Evolutionary conservation across 2,797 vertebrate species (phyloP), one percentile per base, ranked within the genome.

Genomic region (Carcharodon carcharias): DNA sequence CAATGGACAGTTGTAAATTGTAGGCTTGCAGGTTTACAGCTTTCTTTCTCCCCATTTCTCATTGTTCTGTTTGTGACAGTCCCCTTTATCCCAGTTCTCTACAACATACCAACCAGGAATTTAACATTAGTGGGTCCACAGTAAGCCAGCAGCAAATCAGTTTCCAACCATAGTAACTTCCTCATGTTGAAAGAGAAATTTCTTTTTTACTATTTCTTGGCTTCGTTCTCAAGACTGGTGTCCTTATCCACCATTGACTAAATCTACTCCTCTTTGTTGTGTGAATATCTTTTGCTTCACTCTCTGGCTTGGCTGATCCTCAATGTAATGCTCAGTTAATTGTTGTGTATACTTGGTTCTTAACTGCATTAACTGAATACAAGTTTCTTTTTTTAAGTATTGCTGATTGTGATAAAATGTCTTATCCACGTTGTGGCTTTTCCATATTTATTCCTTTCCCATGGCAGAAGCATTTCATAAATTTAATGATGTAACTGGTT

Each of bases 181-280:
- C 21, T 40, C 56, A n/a, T 40, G n/a, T 40, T 63, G 21, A 93
- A 63, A 40, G 69, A 65, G 45, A 4, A 45, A 69, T 94, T 0
- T 54, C 96, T 96, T 96, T 96, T n/a, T 85, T 45, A 45, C 5
- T 85, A 92, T 95, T 28, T 7, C 0, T 96, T 96, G 96, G 65
- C 96, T 73, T 97, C 97, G 88, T 96, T 0, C 0, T n/a, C 63
- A 31, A 18, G 31, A 61, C 56, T 21, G 35, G 31, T 92, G 6
- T 63, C 31, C 35, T 92, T 63, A 16, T 18, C 31, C 35, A n/a
- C 21, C 6, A 7, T 92, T 23, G 35, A 63, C 89, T 40, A 63
- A 8, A 96, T 85, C 97, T 0, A 0, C 96, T 96, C 96, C 95
- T 0, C 9, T 77, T 96, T 96, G 97, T 61, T 73, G 7, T 65